phyloP scores from a whole-genome alignment of 2,113 vertebrate genomes.

The Naja naja region DNA sequence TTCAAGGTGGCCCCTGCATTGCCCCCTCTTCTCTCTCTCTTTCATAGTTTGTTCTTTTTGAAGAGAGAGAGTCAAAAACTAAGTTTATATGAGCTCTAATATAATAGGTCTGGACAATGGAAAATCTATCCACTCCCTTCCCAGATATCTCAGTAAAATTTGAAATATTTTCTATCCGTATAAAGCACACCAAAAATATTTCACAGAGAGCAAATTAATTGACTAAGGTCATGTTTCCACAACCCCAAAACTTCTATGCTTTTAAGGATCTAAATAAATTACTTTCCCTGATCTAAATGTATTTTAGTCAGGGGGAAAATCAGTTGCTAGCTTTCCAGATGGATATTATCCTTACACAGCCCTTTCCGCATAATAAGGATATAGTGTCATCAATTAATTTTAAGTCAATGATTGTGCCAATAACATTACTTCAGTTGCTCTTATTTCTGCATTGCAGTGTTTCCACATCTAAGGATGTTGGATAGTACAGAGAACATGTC shows the following conservation, averaged over 20 bases:
- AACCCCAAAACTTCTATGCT: neutral
- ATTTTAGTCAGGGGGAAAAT: slow-evolving; percentile 32
- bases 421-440: slow-evolving; percentile 39
- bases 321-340: slow-evolving; percentile 28
- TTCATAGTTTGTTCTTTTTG: neutral
- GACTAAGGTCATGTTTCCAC: neutral
- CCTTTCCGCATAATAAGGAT: slow-evolving; percentile 51
- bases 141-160: slow-evolving; percentile 12
- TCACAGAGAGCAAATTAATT: neutral
- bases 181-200: slow-evolving; percentile 8
- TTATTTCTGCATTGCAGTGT: slow-evolving; percentile 29
- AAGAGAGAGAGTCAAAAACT: neutral
- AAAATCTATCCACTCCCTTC: neutral
- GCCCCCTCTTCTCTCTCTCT: neutral
- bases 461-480: neutral
- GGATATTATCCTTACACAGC: slow-evolving; percentile 35
- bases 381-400: slow-evolving; percentile 53
- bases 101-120: slow-evolving; percentile 13
- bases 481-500: slow-evolving; percentile 43
- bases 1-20: neutral
- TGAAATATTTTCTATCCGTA: slow-evolving; percentile 7
- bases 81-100: neutral
- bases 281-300: slow-evolving; percentile 28
- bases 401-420: slow-evolving; percentile 41
- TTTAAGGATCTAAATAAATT: slow-evolving; percentile 34